Base-by-base conservation (phyloP, 2,797 vertebrate species). In the Merluccius polli region DNA sequence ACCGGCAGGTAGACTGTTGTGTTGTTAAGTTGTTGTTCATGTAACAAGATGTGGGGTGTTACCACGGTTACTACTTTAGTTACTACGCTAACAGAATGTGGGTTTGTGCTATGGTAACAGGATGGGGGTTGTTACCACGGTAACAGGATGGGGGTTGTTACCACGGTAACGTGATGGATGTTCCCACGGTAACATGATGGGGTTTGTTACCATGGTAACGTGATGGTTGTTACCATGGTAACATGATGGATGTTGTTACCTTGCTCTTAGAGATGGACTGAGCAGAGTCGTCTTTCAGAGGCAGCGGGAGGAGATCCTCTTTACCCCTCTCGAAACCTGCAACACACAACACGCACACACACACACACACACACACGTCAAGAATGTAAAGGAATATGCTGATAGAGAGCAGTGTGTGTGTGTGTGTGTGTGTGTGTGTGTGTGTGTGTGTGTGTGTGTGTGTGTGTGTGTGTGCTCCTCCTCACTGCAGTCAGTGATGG, bases 251-350 rank as follows among this genome's bases (percentile, higher is more conserved):
- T n/a, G n/a, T n/a, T n/a, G n/a, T n/a, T 93, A 99, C 98, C 95
- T 98, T 99, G 94, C 98, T 99, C 91, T 99, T 99, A 72, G 97
- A 98, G 91, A 99, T 99, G 77, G 96, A 96, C 83, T 95, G 93
- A 11, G 92, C 81, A 3, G 95, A 88, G 79, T 99, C 98, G 44
- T 98, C 97, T 92, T 95, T 98, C 81, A 90, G 93, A 92, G 96
- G 94, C 84, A 95, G 92, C 33, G 90, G 82, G 77, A 85, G 85
- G 68, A 85, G 90, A 77, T 99, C 97, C 1, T 99, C 98, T 86
- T 96, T 98, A 73, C 94, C 95, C 90, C 95, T 94, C 78, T 98
- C 97, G 79, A 97, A 97, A 88, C 97, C 98, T 99, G 90, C 1
- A 88, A 87, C 78, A 83, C 84, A 75, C 48, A 44, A 12, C 18